Percentiles rank a stretch among this genome's conserved stretches.
Conservation (phyloP, 2,113 vertebrate genomes). For the Colius striatus region DNA sequence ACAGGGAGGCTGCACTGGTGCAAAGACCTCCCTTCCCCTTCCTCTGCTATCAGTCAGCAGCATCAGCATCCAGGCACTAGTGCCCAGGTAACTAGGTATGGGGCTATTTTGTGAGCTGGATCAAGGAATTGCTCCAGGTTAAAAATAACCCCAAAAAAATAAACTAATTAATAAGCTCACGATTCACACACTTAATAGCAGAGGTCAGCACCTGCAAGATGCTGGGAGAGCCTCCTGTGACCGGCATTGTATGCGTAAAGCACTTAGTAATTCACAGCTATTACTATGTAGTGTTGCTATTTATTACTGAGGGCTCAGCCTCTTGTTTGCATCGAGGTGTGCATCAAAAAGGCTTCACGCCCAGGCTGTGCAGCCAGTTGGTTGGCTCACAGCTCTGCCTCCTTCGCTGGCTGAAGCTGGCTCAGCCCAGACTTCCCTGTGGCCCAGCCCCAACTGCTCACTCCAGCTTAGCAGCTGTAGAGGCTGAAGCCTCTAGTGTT, state of each 20-base stretch:
- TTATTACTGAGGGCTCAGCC: slow-evolving; percentile 37
- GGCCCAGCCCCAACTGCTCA: background rate
- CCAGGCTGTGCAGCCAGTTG: background rate
- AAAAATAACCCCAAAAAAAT: slow-evolving; percentile 31
- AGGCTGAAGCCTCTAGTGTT: slow-evolving; percentile 49
- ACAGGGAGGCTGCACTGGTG: background rate
- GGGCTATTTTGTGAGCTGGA: background rate
- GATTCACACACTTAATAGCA: background rate
- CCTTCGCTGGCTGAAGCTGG: background rate
- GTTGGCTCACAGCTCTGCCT: slow-evolving; percentile 14
- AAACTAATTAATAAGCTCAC: slow-evolving; percentile 15
- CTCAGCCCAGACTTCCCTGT: background rate
- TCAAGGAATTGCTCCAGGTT: background rate
- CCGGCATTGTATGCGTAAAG: background rate
- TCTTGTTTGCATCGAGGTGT: background rate
- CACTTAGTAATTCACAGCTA: background rate
- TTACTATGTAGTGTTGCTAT: background rate
- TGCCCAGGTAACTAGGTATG: background rate
- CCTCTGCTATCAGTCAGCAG: background rate
- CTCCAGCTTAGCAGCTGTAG: slow-evolving; percentile 25
- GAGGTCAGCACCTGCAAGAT: slow-evolving; percentile 6
- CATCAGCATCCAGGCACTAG: background rate
- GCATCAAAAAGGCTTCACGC: background rate
- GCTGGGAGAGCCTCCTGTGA: background rate
- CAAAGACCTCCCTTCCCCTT: background rate